Evolutionary conservation across 2,797 vertebrate species (phyloP), one percentile per base, ranked within the genome.

Genomic region (Mormyrus hasselquistii): DNA sequence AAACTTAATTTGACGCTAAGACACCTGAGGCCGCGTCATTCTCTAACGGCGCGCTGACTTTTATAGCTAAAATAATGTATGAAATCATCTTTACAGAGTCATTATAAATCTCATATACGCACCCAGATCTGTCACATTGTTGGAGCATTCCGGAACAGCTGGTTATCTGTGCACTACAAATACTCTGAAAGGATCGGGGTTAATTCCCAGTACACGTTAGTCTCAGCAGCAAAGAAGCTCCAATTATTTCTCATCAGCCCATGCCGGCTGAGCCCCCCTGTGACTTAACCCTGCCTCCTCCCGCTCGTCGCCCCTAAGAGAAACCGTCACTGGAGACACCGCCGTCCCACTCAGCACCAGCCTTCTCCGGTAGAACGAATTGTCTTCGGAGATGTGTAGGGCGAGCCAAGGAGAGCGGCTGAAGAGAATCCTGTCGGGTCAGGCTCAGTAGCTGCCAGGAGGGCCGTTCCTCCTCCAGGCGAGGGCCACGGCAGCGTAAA

Each of bases 191-290:
- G 69, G 69, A 41, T 34, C 69, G 29, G 34, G 69, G 69, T 76
- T 76, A 76, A 76, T 76, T 76, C 69, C 69, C 34, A 76, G 69
- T 14, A 76, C 69, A 76, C 34, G 69, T 76, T 76, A 76, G 29
- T 47, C 41, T 47, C 76, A 47, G 76, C 76, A 47, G 76, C 1
- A 14, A 44, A 19, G 76, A 82, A 22, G 41, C 76, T 47, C 38
- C 76, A 82, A 82, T 82, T 82, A 82, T 47, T 82, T 82, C 76
- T 47, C 76, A 82, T 82, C 41, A 82, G 76, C 19, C 41, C 76
- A 47, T 82, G 76, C 41, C 19, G 76, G 41, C 41, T 82, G 76
- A 82, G 41, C 41, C 76, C 76, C 4, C 76, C 41, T 9, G 19
- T 82, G 76, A n/a, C 76, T 47, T 47, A 82, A 44, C 76, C 76